phyloP scores from a whole-genome alignment of 2,113 vertebrate species.

The Colinus virginianus region DNA sequence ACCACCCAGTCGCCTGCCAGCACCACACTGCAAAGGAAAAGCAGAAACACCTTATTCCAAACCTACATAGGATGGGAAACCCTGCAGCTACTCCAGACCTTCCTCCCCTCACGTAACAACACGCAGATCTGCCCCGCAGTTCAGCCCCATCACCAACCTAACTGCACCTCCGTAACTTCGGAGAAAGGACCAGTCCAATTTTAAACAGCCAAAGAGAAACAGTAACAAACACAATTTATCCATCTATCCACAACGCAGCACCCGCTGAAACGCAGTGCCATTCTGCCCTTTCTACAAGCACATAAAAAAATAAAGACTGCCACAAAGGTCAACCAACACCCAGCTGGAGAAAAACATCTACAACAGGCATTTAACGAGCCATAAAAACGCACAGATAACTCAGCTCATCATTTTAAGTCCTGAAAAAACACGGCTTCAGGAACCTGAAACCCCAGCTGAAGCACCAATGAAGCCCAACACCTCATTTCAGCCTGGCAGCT shows the following conservation, averaged over 20 bases:
- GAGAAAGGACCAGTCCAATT: neutral
- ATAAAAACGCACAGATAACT: neutral
- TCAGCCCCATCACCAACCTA: neutral
- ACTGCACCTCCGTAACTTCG: neutral
- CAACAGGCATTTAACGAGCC: neutral
- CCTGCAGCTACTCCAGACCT: neutral
- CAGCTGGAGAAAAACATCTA: neutral
- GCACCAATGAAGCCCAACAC: neutral
- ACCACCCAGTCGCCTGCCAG: neutral
- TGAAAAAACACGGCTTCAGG: neutral
- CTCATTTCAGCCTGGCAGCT: slow-evolving; percentile 26
- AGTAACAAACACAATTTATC: neutral
- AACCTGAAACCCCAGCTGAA: neutral
- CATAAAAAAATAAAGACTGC: neutral
- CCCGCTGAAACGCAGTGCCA: neutral
- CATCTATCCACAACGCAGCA: neutral
- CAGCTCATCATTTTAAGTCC: neutral
- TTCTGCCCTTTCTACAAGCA: neutral
- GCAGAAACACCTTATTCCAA: neutral
- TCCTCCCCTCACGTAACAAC: accelerated
- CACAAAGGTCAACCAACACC: neutral
- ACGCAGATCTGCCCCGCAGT: neutral
- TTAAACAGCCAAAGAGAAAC: neutral
- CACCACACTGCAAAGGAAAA: neutral
- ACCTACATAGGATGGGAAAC: neutral